Base-by-base conservation (phyloP, 2,797 vertebrate genomes). In the Molossus alvarezi region DNA sequence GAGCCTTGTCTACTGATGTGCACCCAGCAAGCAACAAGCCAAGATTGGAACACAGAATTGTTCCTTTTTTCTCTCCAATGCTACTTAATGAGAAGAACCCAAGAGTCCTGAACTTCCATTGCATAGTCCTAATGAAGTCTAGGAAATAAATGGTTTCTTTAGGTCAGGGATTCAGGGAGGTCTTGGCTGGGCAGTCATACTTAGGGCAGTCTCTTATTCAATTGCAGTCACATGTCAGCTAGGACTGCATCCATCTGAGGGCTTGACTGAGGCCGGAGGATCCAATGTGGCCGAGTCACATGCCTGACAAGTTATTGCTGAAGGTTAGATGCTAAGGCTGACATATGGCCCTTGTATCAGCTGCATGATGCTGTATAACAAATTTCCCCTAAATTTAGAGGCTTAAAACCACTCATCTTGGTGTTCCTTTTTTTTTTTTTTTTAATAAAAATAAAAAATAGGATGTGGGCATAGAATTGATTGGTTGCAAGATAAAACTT, bases 321-420 rank as follows among this genome's bases (percentile, higher is more conserved):
- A 33, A 33, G 33, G 17, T 69, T 72, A 33, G 33, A 29, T n/a
- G 53, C 37, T 67, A 79, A 60, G 41, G 15, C 21, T 29, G 69
- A 62, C 9, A 0, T 37, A 27, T 29, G 41, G 20, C 60, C 89
- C 75, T 58, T 60, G 20, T 45, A 37, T 84, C 41, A 73, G n/a
- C 58, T 88, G 58, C 29, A 72, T 77, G 83, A 3, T 94, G 45
- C 67, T 88, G 20, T 33, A 23, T 88, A 85, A 85, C n/a, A 76
- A 81, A 79, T 79, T 48, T 83, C 4, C 29, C 71, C 33, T 69
- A 53, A 67, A 64, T 88, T 69, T 75, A 80, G 48, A 73, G 27
- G 55, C 21, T 73, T 69, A 25, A 55, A 64, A 81, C 8, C 9
- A 48, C 60, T 41, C 11, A 71, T 69, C 25, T 10, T 82, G 27